Evolutionary conservation across 1,140 invertebrate genomes (phyloP).

Genomic region (Lordiphosa stackelbergi): DNA sequence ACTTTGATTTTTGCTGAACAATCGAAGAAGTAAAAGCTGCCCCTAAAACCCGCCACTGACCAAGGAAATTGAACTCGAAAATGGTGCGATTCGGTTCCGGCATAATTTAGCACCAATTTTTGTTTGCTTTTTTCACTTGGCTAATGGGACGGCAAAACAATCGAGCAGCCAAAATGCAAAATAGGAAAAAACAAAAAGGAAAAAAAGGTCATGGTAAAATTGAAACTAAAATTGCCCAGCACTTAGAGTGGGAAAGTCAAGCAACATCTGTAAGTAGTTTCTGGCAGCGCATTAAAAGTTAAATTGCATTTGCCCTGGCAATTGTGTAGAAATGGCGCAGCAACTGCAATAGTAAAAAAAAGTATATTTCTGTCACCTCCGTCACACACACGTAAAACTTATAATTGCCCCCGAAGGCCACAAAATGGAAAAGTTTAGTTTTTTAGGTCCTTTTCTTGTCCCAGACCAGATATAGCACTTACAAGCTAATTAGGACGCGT

Average conservation of each 20-base stretch:
- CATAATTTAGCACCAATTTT: conserved; percentile 74
- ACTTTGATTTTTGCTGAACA: conserved; percentile 51
- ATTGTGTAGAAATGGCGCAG: conserved; percentile 47
- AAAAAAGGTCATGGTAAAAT: conserved; percentile 73
- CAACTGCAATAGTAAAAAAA: conserved; percentile 11
- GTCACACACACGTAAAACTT: conserved; percentile 22
- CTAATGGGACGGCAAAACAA: conserved; percentile 58
- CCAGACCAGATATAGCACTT: background rate
- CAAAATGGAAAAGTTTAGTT: conserved; percentile 31
- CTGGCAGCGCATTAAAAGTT: conserved; percentile 41
- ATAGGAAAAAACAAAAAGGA: conserved; percentile 11
- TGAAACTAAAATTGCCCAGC: conserved; percentile 67
- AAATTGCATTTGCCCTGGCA: conserved; percentile 52
- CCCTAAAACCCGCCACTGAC: no score
- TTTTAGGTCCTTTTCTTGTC: conserved; percentile 4
- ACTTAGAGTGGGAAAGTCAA: conserved; percentile 66
- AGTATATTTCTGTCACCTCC: conserved; percentile 14
- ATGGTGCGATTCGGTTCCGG: conserved; percentile 61
- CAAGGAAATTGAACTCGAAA: conserved; percentile 18
- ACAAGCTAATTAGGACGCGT: conserved; percentile 33
- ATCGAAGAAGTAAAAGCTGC: conserved; percentile 36
- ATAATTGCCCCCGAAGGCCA: conserved; percentile 54
- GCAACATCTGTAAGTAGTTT: conserved; percentile 31
- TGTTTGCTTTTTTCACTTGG: conserved; percentile 67
- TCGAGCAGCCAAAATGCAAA: conserved; percentile 30